phyloP scores from a whole-genome alignment of 2,888 invertebrate species.

The Metopia argyrocephala region DNA sequence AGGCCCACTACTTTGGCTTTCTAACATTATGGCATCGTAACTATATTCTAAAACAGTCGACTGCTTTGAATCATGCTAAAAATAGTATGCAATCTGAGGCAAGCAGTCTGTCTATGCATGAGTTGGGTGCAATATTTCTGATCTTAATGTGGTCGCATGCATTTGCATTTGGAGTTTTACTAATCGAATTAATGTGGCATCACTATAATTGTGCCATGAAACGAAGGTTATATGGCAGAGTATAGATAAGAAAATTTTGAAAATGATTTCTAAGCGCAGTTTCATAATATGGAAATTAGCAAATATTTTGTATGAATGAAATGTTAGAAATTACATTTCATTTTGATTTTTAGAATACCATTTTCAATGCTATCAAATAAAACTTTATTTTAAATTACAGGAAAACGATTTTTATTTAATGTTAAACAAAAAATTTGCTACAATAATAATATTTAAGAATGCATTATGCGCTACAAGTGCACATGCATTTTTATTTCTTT shows the following conservation, averaged over 20 bases:
- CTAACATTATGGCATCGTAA: slow-evolving; percentile 50
- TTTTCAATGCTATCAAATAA: too few relatives aligned
- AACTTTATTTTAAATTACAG: too few relatives aligned
- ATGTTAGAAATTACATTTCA: too few relatives aligned
- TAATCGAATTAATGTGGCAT: slow-evolving; percentile 34
- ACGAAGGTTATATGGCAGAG: neutral
- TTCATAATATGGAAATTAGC: too few relatives aligned
- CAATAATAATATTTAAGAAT: too few relatives aligned
- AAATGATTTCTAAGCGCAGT: too few relatives aligned
- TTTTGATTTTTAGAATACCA: too few relatives aligned
- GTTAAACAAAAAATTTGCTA: too few relatives aligned
- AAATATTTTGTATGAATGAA: too few relatives aligned
- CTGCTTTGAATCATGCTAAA: neutral
- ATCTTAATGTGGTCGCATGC: slow-evolving; percentile 68
- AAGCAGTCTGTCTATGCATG: slow-evolving; percentile 67
- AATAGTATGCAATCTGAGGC: slow-evolving; percentile 38
- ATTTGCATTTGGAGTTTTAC: slow-evolving; percentile 61
- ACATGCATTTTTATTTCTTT: neutral
- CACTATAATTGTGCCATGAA: neutral
- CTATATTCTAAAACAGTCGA: neutral
- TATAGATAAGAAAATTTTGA: neutral
- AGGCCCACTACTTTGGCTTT: slow-evolving; percentile 69
- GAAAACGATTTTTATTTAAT: too few relatives aligned
- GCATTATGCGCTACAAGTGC: neutral
- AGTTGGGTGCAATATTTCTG: slow-evolving; percentile 70